These are phyloP conservation scores for Geococcyx californianus DNA, from an alignment of 2,113 vertebrate genomes.

Conservation along the genomic window DNA sequence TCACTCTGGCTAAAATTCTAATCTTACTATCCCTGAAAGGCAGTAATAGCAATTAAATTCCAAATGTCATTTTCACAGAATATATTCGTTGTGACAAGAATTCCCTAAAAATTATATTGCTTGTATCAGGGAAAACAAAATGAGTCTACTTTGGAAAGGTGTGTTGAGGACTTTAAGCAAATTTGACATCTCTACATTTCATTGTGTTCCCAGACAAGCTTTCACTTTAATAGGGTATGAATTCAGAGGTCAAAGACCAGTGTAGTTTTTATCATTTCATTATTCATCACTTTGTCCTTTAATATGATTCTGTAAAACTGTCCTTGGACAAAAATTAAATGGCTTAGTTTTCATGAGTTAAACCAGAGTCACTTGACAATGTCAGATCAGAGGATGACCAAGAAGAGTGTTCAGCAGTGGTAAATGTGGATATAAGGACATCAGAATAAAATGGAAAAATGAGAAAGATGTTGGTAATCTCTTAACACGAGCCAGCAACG, in stretches of 20 bases:
- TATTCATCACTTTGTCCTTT: not conserved
- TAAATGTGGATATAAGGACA: not conserved
- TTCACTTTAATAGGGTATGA: not conserved
- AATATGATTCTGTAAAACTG: not conserved
- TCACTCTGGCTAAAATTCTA: not conserved
- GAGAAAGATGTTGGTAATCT: not conserved
- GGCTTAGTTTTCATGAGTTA: not conserved
- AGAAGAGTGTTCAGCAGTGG: not conserved
- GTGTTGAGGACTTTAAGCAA: not conserved
- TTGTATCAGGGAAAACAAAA: not conserved
- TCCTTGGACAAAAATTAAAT: not conserved
- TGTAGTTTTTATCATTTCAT: not conserved
- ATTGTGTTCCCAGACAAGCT: not conserved
- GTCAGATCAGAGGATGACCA: not conserved
- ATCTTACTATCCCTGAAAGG: not conserved
- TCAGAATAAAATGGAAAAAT: not conserved
- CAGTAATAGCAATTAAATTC: not conserved
- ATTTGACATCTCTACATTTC: not conserved
- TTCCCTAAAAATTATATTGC: not conserved
- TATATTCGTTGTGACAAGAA: not conserved
- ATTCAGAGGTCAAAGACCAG: not conserved
- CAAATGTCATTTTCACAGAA: not conserved
- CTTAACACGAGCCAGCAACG: rapidly evolving
- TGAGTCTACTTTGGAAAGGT: not conserved
- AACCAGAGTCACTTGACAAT: not conserved